Evolutionary conservation across 2,797 vertebrate species (phyloP).

Genomic region (Rhinichthys osculus): DNA sequence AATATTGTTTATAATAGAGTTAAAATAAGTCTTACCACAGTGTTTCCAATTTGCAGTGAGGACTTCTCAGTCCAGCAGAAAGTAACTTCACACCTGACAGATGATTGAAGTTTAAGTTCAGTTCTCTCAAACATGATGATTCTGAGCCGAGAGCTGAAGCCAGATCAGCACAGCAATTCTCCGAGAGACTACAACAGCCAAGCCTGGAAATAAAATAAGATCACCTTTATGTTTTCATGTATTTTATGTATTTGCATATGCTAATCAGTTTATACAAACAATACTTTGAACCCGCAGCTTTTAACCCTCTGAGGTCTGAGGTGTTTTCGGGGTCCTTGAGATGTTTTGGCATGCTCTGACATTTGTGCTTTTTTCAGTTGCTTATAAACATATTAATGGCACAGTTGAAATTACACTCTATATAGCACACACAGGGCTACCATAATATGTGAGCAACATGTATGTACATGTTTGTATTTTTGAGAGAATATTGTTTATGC

Average conservation of each 20-base stretch:
- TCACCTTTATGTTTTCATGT: not conserved
- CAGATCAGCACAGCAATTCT: slow-evolving; percentile 31
- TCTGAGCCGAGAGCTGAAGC: slow-evolving; percentile 19
- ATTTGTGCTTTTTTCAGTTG: too few species aligned
- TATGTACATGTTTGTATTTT: too few species aligned
- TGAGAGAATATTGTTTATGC: too few species aligned
- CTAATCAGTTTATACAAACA: not conserved
- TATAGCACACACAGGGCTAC: too few species aligned
- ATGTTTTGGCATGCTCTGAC: too few species aligned
- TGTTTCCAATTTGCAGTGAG: not conserved
- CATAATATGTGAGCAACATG: too few species aligned
- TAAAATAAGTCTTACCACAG: not conserved
- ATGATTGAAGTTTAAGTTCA: slow-evolving; percentile 29
- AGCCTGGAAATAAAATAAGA: slow-evolving; percentile 16
- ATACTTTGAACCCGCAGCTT: not conserved
- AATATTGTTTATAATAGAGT: not conserved
- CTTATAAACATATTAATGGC: too few species aligned
- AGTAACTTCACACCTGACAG: not conserved
- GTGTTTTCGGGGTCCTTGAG: too few species aligned
- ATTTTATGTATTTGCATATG: not conserved
- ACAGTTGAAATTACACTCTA: too few species aligned
- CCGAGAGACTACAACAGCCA: slow-evolving; percentile 15
- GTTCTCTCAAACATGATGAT: slow-evolving; percentile 34
- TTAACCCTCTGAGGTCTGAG: too few species aligned
- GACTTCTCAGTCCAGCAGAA: not conserved